phyloP scores from a whole-genome alignment of 2,888 invertebrate genomes.

The Ypsolopha scabrella region DNA sequence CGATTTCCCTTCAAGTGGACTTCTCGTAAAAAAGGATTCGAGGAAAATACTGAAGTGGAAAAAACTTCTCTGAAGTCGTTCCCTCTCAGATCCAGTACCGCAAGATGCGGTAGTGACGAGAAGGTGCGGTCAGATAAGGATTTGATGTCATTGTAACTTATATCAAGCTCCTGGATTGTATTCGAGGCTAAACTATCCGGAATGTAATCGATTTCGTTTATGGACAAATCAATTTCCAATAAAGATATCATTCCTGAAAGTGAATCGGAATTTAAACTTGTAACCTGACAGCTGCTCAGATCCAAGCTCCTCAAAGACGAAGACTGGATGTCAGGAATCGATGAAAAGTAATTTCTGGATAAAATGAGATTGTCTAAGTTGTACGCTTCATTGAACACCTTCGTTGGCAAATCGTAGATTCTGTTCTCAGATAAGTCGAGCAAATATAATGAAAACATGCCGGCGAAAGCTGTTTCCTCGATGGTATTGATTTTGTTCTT shows the following conservation, averaged over 20 bases:
- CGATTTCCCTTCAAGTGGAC: conserved; percentile 78
- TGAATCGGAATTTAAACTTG: conserved; percentile 55
- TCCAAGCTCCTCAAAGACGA: conserved; percentile 68
- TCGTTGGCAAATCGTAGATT: conserved; percentile 66
- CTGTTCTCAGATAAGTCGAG: conserved; percentile 79
- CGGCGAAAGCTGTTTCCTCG: conserved; percentile 70
- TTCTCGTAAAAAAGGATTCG: conserved; percentile 69
- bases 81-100: conserved; percentile 75
- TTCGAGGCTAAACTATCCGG: conserved; percentile 71
- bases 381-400: conserved; percentile 67
- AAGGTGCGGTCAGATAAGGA: conserved; percentile 73
- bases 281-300: conserved; percentile 75
- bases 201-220: conserved; percentile 74
- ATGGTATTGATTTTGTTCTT: conserved; percentile 73
- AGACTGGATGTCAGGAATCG: conserved; percentile 67
- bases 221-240: conserved; percentile 71
- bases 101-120: conserved; percentile 71
- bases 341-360: conserved; percentile 74
- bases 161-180: conserved; percentile 71
- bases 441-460: conserved; percentile 61
- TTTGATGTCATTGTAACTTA: conserved; percentile 72
- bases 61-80: conserved; percentile 77
- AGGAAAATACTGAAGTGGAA: conserved; percentile 70
- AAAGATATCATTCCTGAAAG: conserved; percentile 70
- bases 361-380: conserved; percentile 72